Evolutionary conservation across 2,888 invertebrate species (phyloP), one percentile per base, ranked within the genome.

Genomic region (Drosophila testacea): DNA sequence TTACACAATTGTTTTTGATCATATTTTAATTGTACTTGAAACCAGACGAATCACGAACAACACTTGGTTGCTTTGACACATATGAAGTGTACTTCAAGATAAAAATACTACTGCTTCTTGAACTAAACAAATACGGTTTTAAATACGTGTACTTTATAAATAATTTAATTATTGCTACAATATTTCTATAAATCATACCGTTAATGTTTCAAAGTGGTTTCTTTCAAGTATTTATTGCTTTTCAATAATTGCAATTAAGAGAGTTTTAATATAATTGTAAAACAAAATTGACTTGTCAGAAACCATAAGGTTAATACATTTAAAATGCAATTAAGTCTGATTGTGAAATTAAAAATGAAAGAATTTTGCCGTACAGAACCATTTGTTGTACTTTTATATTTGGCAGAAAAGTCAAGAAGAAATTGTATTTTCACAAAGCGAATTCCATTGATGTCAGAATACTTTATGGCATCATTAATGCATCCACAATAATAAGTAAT

Each of bases 1-100:
- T 46, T 51, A 59, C 50, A 69, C 77, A 77, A 76, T 78, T 65
- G 78, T 69, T 69, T 79, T 68, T 71, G 47, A 66, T 77, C 69
- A 81, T 66, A 68, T 72, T 81, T 81, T 77, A 75, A 79, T 72
- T 66, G 74, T 65, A 77, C 71, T 69, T 59, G 65, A 67, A 39
- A 74, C 60, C 71, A 65, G 48, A 68, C 74, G 69, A 79, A 74
- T 77, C 79, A 74, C 77, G 65, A 74, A 61, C 59, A 44, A 51
- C 44, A 62, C 48, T 61, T 46, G 51, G 47, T 61, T 63, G 64
- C 61, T 71, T 65, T 63, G 77, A 69, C 81, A 79, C 81, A 67
- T 77, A 59, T 71, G 54, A 79, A 80, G 77, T 46, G 74, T 50
- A 54, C 73, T 67, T 48, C 44, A 60, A 46, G 11, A 27, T 71